Evolutionary conservation across 2,888 invertebrate species (phyloP), one percentile per base, ranked within the genome.

Genomic region (Anticlea derivata): DNA sequence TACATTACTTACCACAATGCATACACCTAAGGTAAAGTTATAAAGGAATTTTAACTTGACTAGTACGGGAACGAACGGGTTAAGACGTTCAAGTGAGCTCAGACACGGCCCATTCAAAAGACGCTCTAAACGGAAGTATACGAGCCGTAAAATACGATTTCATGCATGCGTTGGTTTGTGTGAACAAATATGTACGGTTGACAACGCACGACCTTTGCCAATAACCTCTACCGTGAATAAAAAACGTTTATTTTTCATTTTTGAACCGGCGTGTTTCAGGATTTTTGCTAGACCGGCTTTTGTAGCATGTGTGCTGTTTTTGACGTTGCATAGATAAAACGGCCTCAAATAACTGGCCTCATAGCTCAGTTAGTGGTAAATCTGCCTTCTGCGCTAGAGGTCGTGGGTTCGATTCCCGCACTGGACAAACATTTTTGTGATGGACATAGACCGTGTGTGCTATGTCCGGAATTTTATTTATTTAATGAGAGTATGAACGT

Each of bases 91-190:
- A 73, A 75, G 70, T 70, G 78, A 76, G 75, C 75, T 81, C 75
- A 83, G 79, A 80, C 75, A 78, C 72, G 77, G 75, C 73, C 81
- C 80, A 86, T 87, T 86, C 83, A 84, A 85, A 86, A 86, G 83
- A 80, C 79, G 81, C 79, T 86, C 83, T 84, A 82, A 85, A 80
- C 81, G 86, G 80, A 79, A 79, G 80, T 83, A 84, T 80, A 79
- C 86, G 85, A 86, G 81, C 83, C 87, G 88, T 87, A 83, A 88
- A 90, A 89, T 85, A 86, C 83, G 85, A 89, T 89, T 89, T 89
- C 87, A 90, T 83, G 89, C 88, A 86, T 87, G 83, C 85, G 78
- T 82, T 80, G 78, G 75, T 78, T 77, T 83, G 86, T 88, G 86
- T 87, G 87, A 88, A 86, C 86, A 86, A 86, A 87, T 85, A 83